These are phyloP conservation scores for Pachliopta kotzebuea DNA, from an alignment of 2,888 invertebrate species.

Conservation along the genomic window DNA sequence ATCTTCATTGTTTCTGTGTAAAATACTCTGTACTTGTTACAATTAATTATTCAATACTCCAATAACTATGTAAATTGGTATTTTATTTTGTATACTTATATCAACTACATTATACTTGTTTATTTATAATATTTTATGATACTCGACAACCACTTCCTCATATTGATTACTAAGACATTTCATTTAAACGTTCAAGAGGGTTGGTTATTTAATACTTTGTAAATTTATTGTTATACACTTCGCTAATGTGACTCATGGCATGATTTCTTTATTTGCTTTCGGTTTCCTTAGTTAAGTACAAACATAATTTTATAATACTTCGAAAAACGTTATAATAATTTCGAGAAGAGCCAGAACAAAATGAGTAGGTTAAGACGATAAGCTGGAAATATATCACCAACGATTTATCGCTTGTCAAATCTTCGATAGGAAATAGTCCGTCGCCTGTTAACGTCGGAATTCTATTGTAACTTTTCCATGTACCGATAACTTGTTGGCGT, in stretches of 20 bases:
- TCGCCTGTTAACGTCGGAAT: slow-evolving; percentile 20
- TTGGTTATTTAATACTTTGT: slow-evolving; percentile 26
- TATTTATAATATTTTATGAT: not conserved
- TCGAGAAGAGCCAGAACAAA: slow-evolving; percentile 12
- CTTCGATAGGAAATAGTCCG: slow-evolving; percentile 28
- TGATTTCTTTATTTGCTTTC: slow-evolving; percentile 6
- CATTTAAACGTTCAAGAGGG: slow-evolving; percentile 10
- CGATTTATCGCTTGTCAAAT: slow-evolving; percentile 23
- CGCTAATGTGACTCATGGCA: slow-evolving; percentile 17
- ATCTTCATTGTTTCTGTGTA: not conserved
- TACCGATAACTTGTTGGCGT: slow-evolving; percentile 29
- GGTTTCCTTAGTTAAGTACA: slow-evolving; percentile 20
- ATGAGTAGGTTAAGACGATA: slow-evolving; percentile 10
- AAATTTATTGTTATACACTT: slow-evolving; percentile 29
- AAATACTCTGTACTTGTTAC: no score
- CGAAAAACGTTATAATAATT: slow-evolving; percentile 6
- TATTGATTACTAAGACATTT: not conserved
- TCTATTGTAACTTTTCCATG: slow-evolving; percentile 31
- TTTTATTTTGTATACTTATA: not conserved
- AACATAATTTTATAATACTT: not conserved
- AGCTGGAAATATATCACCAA: slow-evolving; percentile 21
- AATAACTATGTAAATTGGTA: not conserved
- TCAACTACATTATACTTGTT: not conserved
- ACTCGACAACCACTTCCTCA: not conserved
- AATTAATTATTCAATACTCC: not conserved